A percentile compares a stretch with the other conserved stretches of the same genome.
phyloP scores from a whole-genome alignment of 1,140 invertebrate genomes.

The Pachyrhynchus sulphureomaculatus region DNA sequence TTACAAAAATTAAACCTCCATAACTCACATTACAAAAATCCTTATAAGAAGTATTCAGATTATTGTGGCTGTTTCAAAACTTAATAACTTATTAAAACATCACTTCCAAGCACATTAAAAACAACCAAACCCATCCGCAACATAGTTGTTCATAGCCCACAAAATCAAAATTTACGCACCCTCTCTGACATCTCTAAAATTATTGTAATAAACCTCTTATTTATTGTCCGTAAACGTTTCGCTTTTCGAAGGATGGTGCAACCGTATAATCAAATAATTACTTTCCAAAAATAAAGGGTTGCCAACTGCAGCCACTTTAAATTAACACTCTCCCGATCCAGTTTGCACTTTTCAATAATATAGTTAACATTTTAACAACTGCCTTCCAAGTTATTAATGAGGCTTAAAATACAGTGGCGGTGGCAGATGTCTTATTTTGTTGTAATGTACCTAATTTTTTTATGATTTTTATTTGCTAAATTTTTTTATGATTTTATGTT shows the following conservation, averaged over 20 bases:
- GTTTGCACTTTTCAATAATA: conserved; percentile 8
- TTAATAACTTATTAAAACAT: too few relatives aligned
- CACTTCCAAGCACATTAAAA: background rate
- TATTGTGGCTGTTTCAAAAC: too few relatives aligned
- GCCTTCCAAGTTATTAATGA: background rate
- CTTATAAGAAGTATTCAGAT: too few relatives aligned
- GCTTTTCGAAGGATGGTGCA: background rate
- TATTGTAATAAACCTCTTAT: conserved; percentile 9
- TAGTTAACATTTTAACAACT: conserved; percentile 6
- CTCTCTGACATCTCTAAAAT: background rate
- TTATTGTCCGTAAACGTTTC: background rate
- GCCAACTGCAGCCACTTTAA: background rate
- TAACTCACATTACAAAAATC: too few relatives aligned
- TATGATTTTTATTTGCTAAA: too few relatives aligned
- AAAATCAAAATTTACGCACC: background rate
- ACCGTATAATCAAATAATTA: conserved; percentile 10
- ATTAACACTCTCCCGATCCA: conserved; percentile 2
- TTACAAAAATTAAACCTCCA: too few relatives aligned
- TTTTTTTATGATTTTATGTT: too few relatives aligned
- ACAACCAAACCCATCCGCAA: background rate
- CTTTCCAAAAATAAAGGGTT: conserved; percentile 1
- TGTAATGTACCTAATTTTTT: too few relatives aligned
- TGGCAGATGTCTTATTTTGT: too few relatives aligned
- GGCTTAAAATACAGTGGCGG: background rate
- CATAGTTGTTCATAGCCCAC: background rate